Base-by-base conservation (phyloP, 2,797 vertebrate species). In the Pelodytes ibericus region DNA sequence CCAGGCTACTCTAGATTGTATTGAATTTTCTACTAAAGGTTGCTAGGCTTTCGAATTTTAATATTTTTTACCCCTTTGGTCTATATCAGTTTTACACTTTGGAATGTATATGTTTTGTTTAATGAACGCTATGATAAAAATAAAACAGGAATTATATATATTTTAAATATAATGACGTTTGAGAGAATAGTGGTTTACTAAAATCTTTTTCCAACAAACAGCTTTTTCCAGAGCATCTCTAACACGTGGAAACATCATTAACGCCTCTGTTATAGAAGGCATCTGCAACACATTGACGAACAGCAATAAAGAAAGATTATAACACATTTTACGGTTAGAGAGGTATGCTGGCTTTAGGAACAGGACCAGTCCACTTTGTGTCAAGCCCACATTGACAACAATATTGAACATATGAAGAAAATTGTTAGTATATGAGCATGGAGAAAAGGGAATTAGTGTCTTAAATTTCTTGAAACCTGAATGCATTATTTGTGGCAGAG, bases 211-310 rank as follows among this genome's bases (percentile, higher is more conserved):
- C 31, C 61, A 67, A 78, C 62, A 62, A 72, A 51, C 41, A 25
- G 71, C 64, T 56, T 30, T 72, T 78, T 78, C 69, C 60, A 78
- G 26, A 53, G 63, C 69, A 72, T 78, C 62, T 26, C 61, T 44
- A 72, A 78, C 76, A 78, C 63, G 70, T 78, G 76, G 76, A 78
- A 78, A 72, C 41, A 72, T 72, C 70, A 78, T 72, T 72, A 72
- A 78, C 70, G 31, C 62, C 57, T 68, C 70, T 68, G 62, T 78
- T 70, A 78, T 67, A 67, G 63, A 72, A 72, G 39, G 57, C 76
- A 72, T 78, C 70, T 78, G 76, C 69, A 78, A 72, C 63, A 72
- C 76, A 78, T 78, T 78, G 70, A 63, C 49, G 62, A 61, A 60
- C 63, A 53, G 70, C 70, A 78, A 78, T 78, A 72, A 72, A 72